Base-by-base conservation (phyloP, 35 echinoderm and acorn worm species). In the Apostichopus japonicus region DNA sequence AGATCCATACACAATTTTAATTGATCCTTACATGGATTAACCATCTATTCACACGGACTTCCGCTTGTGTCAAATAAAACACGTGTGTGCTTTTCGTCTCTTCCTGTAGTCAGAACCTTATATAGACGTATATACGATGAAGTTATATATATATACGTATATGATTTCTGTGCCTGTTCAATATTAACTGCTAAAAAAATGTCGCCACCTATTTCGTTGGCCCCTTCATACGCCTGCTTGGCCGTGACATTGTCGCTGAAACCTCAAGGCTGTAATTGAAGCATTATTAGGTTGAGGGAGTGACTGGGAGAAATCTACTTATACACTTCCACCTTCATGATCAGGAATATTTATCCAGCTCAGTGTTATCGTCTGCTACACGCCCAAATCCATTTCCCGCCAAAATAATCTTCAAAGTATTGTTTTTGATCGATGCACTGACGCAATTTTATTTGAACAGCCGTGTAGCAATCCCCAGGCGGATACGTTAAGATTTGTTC, bases 371-470 rank as follows among this genome's bases (percentile, higher is more conserved):
- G 10, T 24, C 81, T 10, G 56, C 54, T 13, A 84, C 81, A 84
- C 15, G 81, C 81, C 54, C 54, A 84, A 44, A 58, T 17, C 81
- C 57, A 58, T 57, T 84, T 84, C 54, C 54, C 81, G 54, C 56
- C 23, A 55, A 84, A 84, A 58, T 57, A 19, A 23, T 54, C 81
- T 84, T 84, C 16, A 14, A 57, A 58, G 21, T 56, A 58, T 84
- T 54, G 33, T 44, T 83, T 57, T 54, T 71, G 86, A 71, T 89
- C 62, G 63, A 89, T 89, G 59, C 21, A n/a, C 24, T 87, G 86
- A 87, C 86, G 63, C 57, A 87, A 87, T 87, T 56, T 58, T 87
- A 87, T 87, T 87, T 87, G 86, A 87, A 87, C 86, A 87, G 86
- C 86, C 56, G 86, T 54, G 19, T n/a, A 16, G 21, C 15, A 87